These are phyloP conservation scores for Caenorhabditis becei DNA, from an alignment of 2,888 invertebrate species.

Conservation along the genomic window DNA sequence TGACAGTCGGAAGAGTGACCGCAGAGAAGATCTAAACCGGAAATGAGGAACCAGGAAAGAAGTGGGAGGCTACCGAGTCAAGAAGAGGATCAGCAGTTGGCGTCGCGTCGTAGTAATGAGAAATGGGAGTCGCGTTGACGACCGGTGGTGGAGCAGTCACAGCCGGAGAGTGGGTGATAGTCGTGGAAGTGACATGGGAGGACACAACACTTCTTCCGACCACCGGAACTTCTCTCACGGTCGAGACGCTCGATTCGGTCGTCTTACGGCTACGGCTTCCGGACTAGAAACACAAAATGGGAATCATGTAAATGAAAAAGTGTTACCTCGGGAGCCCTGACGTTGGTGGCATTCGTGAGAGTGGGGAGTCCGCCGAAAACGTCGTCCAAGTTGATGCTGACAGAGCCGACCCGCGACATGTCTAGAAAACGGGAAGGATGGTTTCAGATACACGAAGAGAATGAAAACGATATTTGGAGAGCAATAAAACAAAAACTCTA, in stretches of 20 bases:
- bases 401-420: conserved; percentile 59
- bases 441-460: conserved; percentile 4
- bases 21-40: conserved; percentile 60
- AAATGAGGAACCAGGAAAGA: background rate
- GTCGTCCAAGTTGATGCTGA: conserved; percentile 69
- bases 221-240: conserved; percentile 56
- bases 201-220: conserved; percentile 46
- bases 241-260: conserved; percentile 55
- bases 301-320: background rate
- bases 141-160: conserved; percentile 36
- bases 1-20: conserved; percentile 60
- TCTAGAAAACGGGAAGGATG: conserved; percentile 4
- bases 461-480: conserved; percentile 8
- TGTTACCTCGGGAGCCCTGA: conserved; percentile 35
- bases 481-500: background rate
- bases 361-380: conserved; percentile 61
- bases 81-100: conserved; percentile 49
- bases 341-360: conserved; percentile 32
- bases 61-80: conserved; percentile 19
- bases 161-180: conserved; percentile 5
- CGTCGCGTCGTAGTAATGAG: conserved; percentile 46
- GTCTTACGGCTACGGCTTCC: conserved; percentile 53
- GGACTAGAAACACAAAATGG: conserved; percentile 16
- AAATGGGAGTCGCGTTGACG: conserved; percentile 40
- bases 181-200: conserved; percentile 31